These are phyloP conservation scores for Conger conger DNA, from an alignment of 2,113 vertebrate species.

Conservation along the genomic window DNA sequence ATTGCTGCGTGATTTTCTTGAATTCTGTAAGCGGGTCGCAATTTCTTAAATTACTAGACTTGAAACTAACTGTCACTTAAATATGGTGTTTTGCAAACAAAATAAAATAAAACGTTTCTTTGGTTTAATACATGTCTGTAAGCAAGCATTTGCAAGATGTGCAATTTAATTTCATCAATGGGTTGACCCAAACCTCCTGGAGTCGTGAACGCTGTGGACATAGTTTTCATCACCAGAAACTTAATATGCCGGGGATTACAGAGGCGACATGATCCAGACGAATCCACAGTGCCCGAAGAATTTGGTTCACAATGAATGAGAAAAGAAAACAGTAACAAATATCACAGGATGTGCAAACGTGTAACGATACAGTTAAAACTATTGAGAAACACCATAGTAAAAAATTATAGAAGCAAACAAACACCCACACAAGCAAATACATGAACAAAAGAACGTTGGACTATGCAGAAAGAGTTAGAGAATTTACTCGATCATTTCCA, in stretches of 20 bases:
- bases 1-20: neutral
- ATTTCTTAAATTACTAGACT: neutral
- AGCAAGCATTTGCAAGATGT: neutral
- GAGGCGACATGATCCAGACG: neutral
- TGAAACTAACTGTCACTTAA: neutral
- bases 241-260: neutral
- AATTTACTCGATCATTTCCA: neutral
- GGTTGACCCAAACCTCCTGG: neutral
- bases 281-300: neutral
- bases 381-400: neutral
- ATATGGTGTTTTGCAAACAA: neutral
- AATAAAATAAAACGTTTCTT: neutral
- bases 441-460: neutral
- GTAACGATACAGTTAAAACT: neutral
- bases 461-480: too few relatives aligned
- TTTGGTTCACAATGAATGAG: neutral
- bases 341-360: neutral
- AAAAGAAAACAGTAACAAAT: neutral
- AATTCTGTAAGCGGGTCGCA: too few relatives aligned
- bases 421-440: neutral
- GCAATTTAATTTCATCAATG: neutral
- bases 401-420: neutral
- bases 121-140: neutral
- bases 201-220: neutral
- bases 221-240: neutral